Evolutionary conservation across 2,797 vertebrate genomes (phyloP), one percentile per base, ranked within the genome.

Genomic region (Coranthus polyacanthus): DNA sequence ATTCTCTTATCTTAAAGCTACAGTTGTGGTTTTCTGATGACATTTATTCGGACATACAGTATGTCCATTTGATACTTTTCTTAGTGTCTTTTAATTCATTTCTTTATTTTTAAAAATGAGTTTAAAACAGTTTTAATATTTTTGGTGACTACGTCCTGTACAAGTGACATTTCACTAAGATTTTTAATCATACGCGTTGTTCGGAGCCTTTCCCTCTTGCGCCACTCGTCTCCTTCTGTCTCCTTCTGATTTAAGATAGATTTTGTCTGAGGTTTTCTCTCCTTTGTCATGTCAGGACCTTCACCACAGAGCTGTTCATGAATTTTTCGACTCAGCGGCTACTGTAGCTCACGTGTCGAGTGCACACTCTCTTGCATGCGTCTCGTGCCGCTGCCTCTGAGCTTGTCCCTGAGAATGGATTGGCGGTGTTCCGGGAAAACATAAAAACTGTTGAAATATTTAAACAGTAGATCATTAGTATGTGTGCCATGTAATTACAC

Each of bases 361-460:
- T 17, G 5, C 79, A 44, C 83, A 63, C 72, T 11, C 53, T 43
- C 70, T n/a, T 58, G 29, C 72, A 1, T 60, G 55, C 37, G 71
- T 78, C 82, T 81, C 63, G 58, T 84, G 87, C 74, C 12, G 26
- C 71, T 80, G 76, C 82, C 78, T 83, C 63, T 10, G 16, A 80
- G 87, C 62, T 63, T 64, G 74, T 74, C 79, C 49, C 54, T 52
- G 63, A 75, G 68, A 80, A 90, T 76, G 68, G 84, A 89, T 89
- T 73, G 68, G 78, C 37, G 0, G 17, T 24, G 72, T 55, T 65
- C 54, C 67, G 32, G 81, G 55, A 21, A 49, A 75, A 82, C 65
- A 66, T 68, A 78, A 73, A n/a, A 81, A 78, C 81, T 84, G 71
- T 68, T 93, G 53, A 93, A 94, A 94, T 93, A 93, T 94, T 93